A percentile compares a stretch with the other conserved stretches of the same genome.
phyloP scores from a whole-genome alignment of 2,797 vertebrate species.

The Rousettus madagascariensis region DNA sequence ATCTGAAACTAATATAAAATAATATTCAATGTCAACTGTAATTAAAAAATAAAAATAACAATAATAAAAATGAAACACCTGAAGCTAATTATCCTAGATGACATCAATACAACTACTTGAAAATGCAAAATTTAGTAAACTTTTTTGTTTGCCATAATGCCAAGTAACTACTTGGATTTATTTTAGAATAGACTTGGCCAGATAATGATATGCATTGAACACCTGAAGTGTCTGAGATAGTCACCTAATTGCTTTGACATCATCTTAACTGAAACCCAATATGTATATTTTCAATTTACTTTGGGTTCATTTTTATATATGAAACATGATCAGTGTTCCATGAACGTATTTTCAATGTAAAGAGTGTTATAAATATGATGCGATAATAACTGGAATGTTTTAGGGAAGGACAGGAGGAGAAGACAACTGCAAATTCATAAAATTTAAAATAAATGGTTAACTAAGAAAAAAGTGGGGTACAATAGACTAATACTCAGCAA shows the following conservation, averaged over 20 bases:
- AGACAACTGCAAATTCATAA: slow-evolving; percentile 79
- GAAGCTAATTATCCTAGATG: slow-evolving; percentile 34
- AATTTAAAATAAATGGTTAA: slow-evolving; percentile 81
- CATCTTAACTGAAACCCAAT: slow-evolving; percentile 75
- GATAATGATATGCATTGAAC: slow-evolving; percentile 25
- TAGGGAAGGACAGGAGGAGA: slow-evolving; percentile 79
- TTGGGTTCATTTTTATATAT: slow-evolving; percentile 79
- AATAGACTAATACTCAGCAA: background rate
- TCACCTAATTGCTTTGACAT: slow-evolving; percentile 69
- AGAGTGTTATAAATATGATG: slow-evolving; percentile 80
- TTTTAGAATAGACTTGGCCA: slow-evolving; percentile 34
- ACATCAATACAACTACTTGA: background rate
- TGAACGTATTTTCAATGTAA: slow-evolving; percentile 79
- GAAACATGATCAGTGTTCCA: slow-evolving; percentile 81
- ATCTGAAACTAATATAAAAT: too few species aligned
- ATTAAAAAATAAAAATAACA: too few species aligned
- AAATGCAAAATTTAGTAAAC: background rate
- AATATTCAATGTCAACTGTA: too few species aligned
- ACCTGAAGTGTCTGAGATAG: slow-evolving; percentile 53
- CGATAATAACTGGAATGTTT: slow-evolving; percentile 80
- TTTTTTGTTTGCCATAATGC: slow-evolving; percentile 13
- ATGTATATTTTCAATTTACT: slow-evolving; percentile 81
- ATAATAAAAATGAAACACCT: background rate
- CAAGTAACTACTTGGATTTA: slow-evolving; percentile 7
- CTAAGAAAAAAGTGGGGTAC: slow-evolving; percentile 49